These are phyloP conservation scores for Erebia epiphron DNA, from an alignment of 2,888 invertebrate genomes.

Conservation along the genomic window DNA sequence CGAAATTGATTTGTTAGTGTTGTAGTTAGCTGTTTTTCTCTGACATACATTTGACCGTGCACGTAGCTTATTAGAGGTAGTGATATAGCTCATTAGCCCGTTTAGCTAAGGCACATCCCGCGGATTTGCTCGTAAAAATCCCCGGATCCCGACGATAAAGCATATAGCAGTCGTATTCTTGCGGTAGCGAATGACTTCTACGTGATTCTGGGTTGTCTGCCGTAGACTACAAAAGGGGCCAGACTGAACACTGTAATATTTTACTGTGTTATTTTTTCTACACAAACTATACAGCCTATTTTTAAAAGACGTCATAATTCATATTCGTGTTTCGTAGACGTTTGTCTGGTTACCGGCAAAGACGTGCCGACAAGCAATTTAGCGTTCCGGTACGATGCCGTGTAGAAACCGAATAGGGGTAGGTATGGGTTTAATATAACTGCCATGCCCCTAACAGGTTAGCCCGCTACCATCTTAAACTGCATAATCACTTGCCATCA, in stretches of 20 bases:
- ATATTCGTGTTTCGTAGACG: no score
- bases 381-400: no score
- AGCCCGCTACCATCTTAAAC: no score
- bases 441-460: no score
- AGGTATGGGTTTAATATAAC: no score
- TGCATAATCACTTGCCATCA: no score
- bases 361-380: no score
- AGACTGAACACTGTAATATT: slow-evolving; percentile 35
- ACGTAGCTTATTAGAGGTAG: slow-evolving; percentile 44
- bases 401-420: no score
- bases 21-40: neutral
- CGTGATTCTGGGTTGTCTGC: slow-evolving; percentile 60
- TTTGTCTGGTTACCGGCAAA: no score
- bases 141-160: slow-evolving; percentile 64
- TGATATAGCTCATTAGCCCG: slow-evolving; percentile 45
- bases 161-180: slow-evolving; percentile 57
- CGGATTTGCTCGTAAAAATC: slow-evolving; percentile 69
- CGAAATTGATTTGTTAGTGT: no score
- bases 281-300: no score
- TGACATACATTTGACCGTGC: slow-evolving; percentile 31
- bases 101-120: slow-evolving; percentile 47
- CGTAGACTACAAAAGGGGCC: slow-evolving; percentile 17
- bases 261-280: neutral
- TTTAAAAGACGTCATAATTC: no score
- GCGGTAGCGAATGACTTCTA: slow-evolving; percentile 63